Evolutionary conservation across 2,888 invertebrate species (phyloP), one percentile per base, ranked within the genome.

Genomic region (Platerodrilus igneus): DNA sequence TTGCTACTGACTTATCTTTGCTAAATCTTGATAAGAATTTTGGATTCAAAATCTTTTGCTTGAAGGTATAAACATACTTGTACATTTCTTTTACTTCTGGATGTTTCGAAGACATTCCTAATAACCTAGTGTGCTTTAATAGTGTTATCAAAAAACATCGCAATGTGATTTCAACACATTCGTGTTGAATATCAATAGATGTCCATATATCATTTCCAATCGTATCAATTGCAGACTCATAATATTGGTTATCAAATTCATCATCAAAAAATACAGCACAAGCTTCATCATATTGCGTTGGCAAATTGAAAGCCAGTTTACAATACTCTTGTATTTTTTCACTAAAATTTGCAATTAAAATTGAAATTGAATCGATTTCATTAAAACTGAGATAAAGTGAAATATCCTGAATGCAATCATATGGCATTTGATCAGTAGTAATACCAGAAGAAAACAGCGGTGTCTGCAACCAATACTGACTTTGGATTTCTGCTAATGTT

Each of bases 41-140:
- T 2, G 53, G 49, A 47, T 54, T 60, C 4, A 62, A 47, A 25
- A 67, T 45, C 47, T 63, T 64, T 30, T 64, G 60, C 36, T 63
- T 47, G 7, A 62, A 46, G 37, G 48, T 56, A 25, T 58, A 45
- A 2, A 55, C 57, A 37, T 49, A 54, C 37, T 60, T 65, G 53
- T 62, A 69, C 54, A 68, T 60, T 42, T 67, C 66, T 47, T 64
- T 56, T 3, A 64, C 53, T 4, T 52, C 54, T 1, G 52, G 46
- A 47, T 60, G 62, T 21, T 59, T 55, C 4, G 58, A 48, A 21
- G 67, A 57, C 41, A 66, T 60, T 11, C 62, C 53, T n/a, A 69
- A 52, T 25, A 74, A 57, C 2, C 74, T 73, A n/a, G 72, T 69
- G 42, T 76, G 75, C 52, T 74, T 74, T 11, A 77, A 55, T 3